Conservation (phyloP, 2,888 invertebrate genomes). For the Apodemia zela region DNA sequence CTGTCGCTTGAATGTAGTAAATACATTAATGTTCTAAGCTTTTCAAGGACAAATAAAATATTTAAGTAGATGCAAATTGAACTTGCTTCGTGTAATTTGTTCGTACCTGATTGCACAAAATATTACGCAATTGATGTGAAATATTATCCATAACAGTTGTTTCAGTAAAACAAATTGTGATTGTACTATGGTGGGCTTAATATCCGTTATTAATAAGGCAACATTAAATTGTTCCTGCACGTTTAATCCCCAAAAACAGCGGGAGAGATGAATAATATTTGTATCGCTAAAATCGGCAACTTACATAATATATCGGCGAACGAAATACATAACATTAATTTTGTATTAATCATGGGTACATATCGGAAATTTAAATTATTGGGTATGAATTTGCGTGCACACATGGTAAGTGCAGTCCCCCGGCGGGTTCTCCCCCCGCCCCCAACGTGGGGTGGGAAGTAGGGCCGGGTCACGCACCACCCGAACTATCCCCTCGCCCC, state of each 20-base stretch:
- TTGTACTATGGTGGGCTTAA: slow-evolving; percentile 9
- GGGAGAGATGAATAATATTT: slow-evolving; percentile 14
- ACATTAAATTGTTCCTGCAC: slow-evolving; percentile 16
- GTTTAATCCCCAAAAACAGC: slow-evolving; percentile 21
- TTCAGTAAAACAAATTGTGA: slow-evolving; percentile 4
- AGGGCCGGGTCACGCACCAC: slow-evolving; percentile 61
- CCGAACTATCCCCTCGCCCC: slow-evolving; percentile 59
- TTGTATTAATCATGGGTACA: slow-evolving; percentile 62
- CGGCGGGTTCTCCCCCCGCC: slow-evolving; percentile 30
- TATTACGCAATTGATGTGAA: slow-evolving; percentile 8
- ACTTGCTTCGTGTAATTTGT: slow-evolving; percentile 14
- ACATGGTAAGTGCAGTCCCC: slow-evolving; percentile 61
- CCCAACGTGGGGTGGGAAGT: slow-evolving; percentile 34
- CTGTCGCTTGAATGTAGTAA: background rate
- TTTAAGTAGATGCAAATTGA: slow-evolving; percentile 16
- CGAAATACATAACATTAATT: slow-evolving; percentile 55
- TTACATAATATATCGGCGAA: slow-evolving; percentile 29
- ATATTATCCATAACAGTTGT: slow-evolving; percentile 5
- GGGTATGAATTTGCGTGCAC: slow-evolving; percentile 75
- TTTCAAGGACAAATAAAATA: slow-evolving; percentile 6
- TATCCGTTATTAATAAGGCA: slow-evolving; percentile 18
- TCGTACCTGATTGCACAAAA: slow-evolving; percentile 10
- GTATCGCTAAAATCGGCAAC: slow-evolving; percentile 19
- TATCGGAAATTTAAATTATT: slow-evolving; percentile 78
- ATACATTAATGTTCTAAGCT: background rate